phyloP scores from a whole-genome alignment of 2,797 vertebrate genomes.

The Hirundo rustica region DNA sequence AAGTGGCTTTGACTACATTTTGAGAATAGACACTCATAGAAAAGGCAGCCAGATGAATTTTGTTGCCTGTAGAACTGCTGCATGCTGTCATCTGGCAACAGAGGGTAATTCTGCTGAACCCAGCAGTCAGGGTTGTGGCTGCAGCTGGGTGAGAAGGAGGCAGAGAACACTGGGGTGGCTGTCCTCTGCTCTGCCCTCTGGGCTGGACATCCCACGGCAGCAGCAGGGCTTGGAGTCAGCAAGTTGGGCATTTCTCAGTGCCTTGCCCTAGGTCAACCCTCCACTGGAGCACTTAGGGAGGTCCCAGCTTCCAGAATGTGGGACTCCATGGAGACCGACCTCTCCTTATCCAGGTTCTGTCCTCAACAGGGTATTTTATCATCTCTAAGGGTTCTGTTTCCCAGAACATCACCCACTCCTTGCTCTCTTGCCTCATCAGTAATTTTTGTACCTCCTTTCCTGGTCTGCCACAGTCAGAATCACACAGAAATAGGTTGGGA shows the following conservation, averaged over 20 bases:
- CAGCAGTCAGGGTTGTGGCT: not conserved
- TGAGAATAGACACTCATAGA: not conserved
- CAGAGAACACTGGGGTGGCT: not conserved
- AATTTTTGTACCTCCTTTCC: not conserved
- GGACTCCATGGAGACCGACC: not conserved
- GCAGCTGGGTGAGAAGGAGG: not conserved
- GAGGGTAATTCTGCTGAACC: not conserved
- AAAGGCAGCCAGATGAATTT: not conserved
- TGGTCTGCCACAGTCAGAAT: not conserved
- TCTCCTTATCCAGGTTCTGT: not conserved
- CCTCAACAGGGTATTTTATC: not conserved
- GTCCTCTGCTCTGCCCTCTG: not conserved
- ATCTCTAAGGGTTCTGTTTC: not conserved
- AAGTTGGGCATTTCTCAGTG: not conserved
- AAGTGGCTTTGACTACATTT: constrained; percentile 30
- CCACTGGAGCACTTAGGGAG: not conserved
- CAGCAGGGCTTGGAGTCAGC: not conserved
- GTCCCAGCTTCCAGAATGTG: not conserved
- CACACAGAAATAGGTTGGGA: not conserved
- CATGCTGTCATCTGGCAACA: not conserved
- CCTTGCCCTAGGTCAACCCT: not conserved
- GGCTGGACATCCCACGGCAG: not conserved
- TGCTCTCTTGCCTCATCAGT: too few relatives aligned
- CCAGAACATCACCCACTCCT: not conserved
- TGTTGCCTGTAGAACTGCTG: not conserved